phyloP scores from a whole-genome alignment of 2,797 vertebrate species.

The Leptodactylus fallax region DNA sequence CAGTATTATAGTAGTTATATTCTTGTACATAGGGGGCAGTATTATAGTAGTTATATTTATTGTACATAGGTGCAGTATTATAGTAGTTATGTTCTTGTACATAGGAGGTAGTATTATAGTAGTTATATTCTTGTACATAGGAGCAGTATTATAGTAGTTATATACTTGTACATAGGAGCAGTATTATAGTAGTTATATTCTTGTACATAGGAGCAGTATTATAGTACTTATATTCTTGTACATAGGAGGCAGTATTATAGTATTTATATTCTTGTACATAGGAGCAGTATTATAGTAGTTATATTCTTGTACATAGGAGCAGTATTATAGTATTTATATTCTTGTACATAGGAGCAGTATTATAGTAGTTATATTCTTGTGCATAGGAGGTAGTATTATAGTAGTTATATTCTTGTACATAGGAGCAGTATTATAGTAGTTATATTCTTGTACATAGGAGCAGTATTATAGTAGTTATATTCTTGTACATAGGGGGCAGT shows the following conservation, averaged over 20 bases:
- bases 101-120: background rate
- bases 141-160: background rate
- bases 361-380: constrained; percentile 1
- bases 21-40: background rate
- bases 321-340: constrained; percentile 5
- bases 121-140: background rate
- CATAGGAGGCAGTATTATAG: background rate
- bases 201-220: constrained; percentile 1
- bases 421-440: constrained; percentile 6
- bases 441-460: background rate
- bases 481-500: background rate
- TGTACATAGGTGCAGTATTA: background rate
- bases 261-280: background rate
- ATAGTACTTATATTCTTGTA: background rate
- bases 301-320: background rate
- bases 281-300: background rate
- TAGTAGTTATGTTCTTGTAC: background rate
- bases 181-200: constrained; percentile 8
- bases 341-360: background rate
- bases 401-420: constrained; percentile 1
- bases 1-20: constrained; percentile 15
- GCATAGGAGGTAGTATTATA: background rate
- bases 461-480: constrained; percentile 2
- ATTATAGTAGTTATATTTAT: constrained; percentile 6
- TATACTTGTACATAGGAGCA: background rate